These are phyloP conservation scores for Eubasilissa splendida DNA, from an alignment of 2,888 invertebrate species.

Conservation along the genomic window DNA sequence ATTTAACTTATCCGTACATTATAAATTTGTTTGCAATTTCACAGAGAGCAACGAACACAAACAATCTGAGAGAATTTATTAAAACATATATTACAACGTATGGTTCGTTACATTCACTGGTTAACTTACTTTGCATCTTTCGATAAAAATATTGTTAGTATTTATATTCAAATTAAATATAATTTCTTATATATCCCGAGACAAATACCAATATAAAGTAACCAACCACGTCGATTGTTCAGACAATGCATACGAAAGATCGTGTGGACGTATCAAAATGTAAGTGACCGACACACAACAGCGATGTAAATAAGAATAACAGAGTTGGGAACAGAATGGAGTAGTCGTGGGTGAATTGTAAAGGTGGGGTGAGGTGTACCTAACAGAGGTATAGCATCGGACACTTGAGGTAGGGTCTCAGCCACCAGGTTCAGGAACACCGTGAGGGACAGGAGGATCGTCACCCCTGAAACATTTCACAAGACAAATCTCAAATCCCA, in stretches of 20 bases:
- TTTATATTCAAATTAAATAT: background rate
- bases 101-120: conserved; percentile 13
- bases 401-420: conserved; percentile 99
- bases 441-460: conserved; percentile 99
- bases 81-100: conserved; percentile 27
- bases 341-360: conserved; percentile 59
- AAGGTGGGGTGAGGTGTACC: conserved; percentile 77
- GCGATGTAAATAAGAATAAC: conserved; percentile 53
- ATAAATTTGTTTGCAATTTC: background rate
- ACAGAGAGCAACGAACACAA: conserved; percentile 31
- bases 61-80: conserved; percentile 18
- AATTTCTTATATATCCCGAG: background rate
- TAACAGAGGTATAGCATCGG: conserved; percentile 99
- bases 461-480: conserved; percentile 91
- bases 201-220: background rate
- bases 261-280: conserved; percentile 56
- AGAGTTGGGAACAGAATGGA: conserved; percentile 64
- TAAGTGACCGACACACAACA: conserved; percentile 59
- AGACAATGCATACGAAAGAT: conserved; percentile 54
- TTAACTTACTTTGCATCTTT: background rate
- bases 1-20: conserved; percentile 13
- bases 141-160: background rate
- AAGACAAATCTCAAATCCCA: conserved; percentile 37
- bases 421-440: conserved; percentile 99
- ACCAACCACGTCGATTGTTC: conserved; percentile 21